Conservation (phyloP, 2,888 invertebrate species). For the Acrobasis consociella region DNA sequence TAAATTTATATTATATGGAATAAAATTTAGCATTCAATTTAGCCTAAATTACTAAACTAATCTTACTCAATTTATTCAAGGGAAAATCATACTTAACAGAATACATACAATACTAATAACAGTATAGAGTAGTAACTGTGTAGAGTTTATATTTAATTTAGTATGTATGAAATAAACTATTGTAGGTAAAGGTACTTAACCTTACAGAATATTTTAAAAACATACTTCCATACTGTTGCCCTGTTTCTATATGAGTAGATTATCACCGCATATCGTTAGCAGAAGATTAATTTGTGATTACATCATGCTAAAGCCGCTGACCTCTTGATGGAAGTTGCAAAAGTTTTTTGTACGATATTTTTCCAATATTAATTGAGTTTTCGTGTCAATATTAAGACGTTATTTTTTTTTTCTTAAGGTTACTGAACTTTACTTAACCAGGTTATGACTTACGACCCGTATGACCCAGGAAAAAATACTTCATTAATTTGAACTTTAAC, state of each 20-base stretch:
- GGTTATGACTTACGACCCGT: conserved; percentile 25
- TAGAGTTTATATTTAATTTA: no score
- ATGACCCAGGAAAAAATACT: conserved; percentile 36
- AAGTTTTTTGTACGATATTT: conserved; percentile 34
- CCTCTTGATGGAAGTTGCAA: conserved; percentile 37
- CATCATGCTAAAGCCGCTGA: conserved; percentile 42
- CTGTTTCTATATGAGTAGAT: not conserved
- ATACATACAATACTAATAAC: no score
- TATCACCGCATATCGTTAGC: conserved; percentile 22
- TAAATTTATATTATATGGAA: no score
- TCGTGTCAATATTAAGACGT: conserved; percentile 32
- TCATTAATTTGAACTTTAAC: not conserved
- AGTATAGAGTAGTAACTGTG: no score
- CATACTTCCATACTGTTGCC: not conserved
- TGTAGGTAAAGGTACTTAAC: no score
- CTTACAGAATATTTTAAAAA: conserved; percentile 27
- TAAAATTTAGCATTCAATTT: no score
- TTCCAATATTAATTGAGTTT: conserved; percentile 40
- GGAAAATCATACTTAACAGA: no score
- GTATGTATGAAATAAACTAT: no score
- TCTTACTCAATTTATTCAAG: no score
- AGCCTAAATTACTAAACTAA: no score
- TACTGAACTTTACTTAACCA: conserved; percentile 34
- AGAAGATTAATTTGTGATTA: conserved; percentile 25
- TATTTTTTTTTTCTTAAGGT: conserved; percentile 29